A percentile compares a stretch with the other conserved stretches of the same genome.
These are phyloP conservation scores for Riparia riparia DNA, from an alignment of 2,113 vertebrate species.

Conservation along the genomic window DNA sequence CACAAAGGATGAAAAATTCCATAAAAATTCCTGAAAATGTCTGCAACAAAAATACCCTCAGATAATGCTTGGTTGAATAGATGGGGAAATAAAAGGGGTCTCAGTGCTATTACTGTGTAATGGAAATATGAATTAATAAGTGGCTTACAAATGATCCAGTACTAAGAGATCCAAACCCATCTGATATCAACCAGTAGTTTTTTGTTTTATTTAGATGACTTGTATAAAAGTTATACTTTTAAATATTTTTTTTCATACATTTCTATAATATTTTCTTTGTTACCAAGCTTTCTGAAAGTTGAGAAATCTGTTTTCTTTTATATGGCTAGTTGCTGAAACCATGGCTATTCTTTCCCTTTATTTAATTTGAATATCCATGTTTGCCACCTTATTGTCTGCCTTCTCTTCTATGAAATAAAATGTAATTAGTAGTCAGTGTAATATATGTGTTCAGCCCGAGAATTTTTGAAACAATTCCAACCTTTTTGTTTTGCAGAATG, in stretches of 20 bases:
- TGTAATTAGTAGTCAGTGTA: background rate
- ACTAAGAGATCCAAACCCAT: background rate
- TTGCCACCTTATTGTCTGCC: background rate
- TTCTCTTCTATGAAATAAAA: background rate
- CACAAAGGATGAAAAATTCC: background rate
- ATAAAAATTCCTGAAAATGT: background rate
- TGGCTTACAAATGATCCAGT: background rate
- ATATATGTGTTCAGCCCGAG: background rate
- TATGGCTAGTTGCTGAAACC: background rate
- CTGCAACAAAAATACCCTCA: background rate
- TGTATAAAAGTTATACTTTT: background rate
- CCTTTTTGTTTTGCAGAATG: background rate
- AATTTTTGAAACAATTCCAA: background rate
- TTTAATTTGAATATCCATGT: background rate
- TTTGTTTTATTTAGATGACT: background rate
- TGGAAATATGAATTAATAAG: background rate
- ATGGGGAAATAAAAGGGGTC: background rate
- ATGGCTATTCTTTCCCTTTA: background rate
- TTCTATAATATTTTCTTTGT: background rate
- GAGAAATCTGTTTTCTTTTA: background rate
- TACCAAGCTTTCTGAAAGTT: background rate
- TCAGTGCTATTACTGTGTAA: background rate
- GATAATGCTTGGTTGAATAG: background rate
- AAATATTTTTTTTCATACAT: background rate
- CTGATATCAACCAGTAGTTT: background rate